These are phyloP conservation scores for Atlantisia rogersi DNA, from an alignment of 2,113 vertebrate genomes.

Conservation along the genomic window DNA sequence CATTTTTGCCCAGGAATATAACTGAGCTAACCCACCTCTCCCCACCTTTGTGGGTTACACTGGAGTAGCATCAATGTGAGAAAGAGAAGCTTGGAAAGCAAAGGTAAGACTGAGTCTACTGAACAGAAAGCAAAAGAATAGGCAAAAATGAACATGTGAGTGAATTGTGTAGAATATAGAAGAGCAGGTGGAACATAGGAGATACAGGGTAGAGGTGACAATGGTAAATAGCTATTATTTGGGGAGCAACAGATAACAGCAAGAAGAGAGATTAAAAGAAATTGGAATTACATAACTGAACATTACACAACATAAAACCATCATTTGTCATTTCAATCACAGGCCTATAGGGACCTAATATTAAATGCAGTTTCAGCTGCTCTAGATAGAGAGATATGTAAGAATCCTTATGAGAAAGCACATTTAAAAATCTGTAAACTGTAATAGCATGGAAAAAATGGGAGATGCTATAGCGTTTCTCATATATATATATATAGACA, in stretches of 20 bases:
- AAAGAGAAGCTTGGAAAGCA: not conserved
- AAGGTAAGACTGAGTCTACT: not conserved
- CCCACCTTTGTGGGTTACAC: not conserved
- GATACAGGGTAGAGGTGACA: not conserved
- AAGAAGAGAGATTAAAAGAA: not conserved
- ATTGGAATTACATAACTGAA: not conserved
- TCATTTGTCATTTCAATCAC: conserved; percentile 5
- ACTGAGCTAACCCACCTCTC: not conserved
- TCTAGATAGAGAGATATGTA: not conserved
- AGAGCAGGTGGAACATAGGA: not conserved
- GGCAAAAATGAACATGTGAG: not conserved
- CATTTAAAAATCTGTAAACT: not conserved
- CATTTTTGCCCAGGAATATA: not conserved
- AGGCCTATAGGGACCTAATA: not conserved
- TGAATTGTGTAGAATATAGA: not conserved
- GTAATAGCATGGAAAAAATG: not conserved
- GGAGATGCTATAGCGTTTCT: not conserved
- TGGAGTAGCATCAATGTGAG: not conserved
- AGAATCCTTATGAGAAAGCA: not conserved
- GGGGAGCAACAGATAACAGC: not conserved
- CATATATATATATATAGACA: not conserved
- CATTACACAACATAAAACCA: not conserved
- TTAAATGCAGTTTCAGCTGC: not conserved
- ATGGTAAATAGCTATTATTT: not conserved
- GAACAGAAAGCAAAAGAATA: not conserved